Percentiles rank a stretch among this genome's conserved stretches.
Conservation (phyloP, 2,797 vertebrate genomes). For the Xenopus petersii region DNA sequence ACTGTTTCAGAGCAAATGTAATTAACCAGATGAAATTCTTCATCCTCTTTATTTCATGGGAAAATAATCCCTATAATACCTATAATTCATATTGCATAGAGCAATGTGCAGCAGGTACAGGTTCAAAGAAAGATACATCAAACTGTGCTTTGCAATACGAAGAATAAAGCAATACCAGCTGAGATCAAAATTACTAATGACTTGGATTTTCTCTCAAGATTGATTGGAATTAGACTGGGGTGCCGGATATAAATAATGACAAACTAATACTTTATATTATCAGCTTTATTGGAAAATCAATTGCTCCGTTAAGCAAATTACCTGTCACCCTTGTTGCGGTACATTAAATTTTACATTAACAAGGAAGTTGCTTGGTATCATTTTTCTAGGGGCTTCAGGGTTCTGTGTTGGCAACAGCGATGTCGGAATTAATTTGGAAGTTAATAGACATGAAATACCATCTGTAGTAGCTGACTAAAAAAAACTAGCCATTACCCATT, state of each 20-base stretch:
- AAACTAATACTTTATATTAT: constrained; percentile 28
- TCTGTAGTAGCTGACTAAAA: constrained; percentile 34
- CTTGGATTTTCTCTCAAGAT: constrained; percentile 35
- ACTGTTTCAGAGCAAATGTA: not conserved
- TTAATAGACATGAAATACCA: constrained; percentile 49
- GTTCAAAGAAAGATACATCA: constrained; percentile 16
- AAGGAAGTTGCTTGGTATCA: constrained; percentile 51
- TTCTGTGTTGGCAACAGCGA: constrained; percentile 33
- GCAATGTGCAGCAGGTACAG: constrained; percentile 6
- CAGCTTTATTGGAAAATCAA: constrained; percentile 53
- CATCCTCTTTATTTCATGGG: not conserved
- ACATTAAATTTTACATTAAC: constrained; percentile 57
- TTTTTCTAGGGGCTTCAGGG: constrained; percentile 20
- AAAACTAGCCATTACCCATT: constrained; percentile 35
- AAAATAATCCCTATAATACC: not conserved
- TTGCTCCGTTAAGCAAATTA: constrained; percentile 55
- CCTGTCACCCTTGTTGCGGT: constrained; percentile 49
- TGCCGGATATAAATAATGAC: constrained; percentile 50
- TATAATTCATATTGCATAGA: constrained; percentile 18
- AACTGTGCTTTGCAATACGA: constrained; percentile 17
- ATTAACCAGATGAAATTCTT: constrained; percentile 14
- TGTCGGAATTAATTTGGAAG: constrained; percentile 44
- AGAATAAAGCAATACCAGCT: constrained; percentile 27
- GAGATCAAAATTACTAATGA: constrained; percentile 49
- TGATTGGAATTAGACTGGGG: constrained; percentile 50